Conservation (phyloP, 2,797 vertebrate species). For the Spheniscus humboldti region DNA sequence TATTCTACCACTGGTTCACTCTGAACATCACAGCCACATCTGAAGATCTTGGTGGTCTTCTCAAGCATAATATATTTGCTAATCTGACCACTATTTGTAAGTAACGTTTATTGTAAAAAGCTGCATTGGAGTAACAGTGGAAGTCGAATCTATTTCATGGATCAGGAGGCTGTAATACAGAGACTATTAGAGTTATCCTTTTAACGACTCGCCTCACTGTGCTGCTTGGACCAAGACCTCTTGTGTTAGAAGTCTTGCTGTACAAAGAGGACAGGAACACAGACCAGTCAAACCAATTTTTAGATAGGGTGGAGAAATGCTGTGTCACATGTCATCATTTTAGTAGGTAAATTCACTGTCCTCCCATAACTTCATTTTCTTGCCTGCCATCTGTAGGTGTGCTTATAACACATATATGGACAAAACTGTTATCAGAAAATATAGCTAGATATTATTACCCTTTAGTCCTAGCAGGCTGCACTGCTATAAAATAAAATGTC, state of each 20-base stretch:
- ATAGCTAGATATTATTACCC: not conserved
- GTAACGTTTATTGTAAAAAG: not conserved
- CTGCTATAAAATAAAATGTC: not conserved
- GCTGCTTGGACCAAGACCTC: not conserved
- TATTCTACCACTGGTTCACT: not conserved
- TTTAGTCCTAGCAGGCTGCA: not conserved
- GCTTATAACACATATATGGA: not conserved
- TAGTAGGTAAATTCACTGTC: not conserved
- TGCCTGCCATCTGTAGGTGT: not conserved
- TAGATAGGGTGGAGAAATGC: not conserved
- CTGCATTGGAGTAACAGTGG: not conserved
- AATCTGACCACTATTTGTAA: not conserved
- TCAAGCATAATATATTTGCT: not conserved
- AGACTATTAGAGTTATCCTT: not conserved
- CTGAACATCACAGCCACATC: not conserved
- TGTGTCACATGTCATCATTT: not conserved
- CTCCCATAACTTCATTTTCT: not conserved
- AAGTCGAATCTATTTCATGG: not conserved
- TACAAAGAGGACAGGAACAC: not conserved
- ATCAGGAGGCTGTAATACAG: not conserved
- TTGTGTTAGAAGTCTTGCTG: not conserved
- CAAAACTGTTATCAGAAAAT: not conserved
- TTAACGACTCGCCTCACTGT: fast-evolving
- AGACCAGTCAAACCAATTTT: not conserved
- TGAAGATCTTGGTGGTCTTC: not conserved